phyloP scores from a whole-genome alignment of 2,797 vertebrate species.

The Labeo calbasu region DNA sequence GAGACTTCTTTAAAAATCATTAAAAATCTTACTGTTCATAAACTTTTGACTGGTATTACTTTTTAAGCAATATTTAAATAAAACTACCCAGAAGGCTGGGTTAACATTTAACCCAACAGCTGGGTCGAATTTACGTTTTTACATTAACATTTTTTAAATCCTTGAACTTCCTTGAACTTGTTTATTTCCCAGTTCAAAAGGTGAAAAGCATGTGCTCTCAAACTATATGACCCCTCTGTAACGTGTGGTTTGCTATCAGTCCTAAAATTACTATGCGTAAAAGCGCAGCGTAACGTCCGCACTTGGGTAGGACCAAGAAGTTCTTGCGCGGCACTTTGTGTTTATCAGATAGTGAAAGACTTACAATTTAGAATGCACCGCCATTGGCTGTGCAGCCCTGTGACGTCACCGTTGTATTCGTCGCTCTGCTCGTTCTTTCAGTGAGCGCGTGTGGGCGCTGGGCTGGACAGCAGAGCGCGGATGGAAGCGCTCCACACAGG shows the following conservation, averaged over 20 bases:
- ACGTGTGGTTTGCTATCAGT: not conserved
- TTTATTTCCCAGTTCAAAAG: not conserved
- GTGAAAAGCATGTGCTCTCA: not conserved
- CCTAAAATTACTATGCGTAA: constrained; percentile 27
- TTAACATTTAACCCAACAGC: too few species aligned
- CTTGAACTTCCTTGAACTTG: not conserved
- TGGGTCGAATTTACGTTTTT: too few species aligned
- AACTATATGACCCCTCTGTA: not conserved
- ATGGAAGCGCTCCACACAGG: constrained; percentile 54
- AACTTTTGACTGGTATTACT: too few species aligned
- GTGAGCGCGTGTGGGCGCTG: constrained; percentile 48
- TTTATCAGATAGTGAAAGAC: constrained; percentile 14
- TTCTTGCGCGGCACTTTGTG: not conserved
- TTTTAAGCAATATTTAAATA: too few species aligned
- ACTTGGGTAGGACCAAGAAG: not conserved
- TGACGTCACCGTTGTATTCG: constrained; percentile 72
- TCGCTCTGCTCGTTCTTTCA: constrained; percentile 27
- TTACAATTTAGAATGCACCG: constrained; percentile 43
- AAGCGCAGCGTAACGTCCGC: constrained; percentile 2
- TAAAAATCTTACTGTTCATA: too few species aligned
- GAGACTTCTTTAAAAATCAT: too few species aligned
- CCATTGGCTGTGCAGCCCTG: constrained; percentile 69
- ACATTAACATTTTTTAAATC: too few species aligned
- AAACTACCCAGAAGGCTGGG: too few species aligned
- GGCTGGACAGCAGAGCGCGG: constrained; percentile 65